These are phyloP conservation scores for Leucophora obtusa DNA, from an alignment of 2,888 invertebrate species.

Conservation along the genomic window DNA sequence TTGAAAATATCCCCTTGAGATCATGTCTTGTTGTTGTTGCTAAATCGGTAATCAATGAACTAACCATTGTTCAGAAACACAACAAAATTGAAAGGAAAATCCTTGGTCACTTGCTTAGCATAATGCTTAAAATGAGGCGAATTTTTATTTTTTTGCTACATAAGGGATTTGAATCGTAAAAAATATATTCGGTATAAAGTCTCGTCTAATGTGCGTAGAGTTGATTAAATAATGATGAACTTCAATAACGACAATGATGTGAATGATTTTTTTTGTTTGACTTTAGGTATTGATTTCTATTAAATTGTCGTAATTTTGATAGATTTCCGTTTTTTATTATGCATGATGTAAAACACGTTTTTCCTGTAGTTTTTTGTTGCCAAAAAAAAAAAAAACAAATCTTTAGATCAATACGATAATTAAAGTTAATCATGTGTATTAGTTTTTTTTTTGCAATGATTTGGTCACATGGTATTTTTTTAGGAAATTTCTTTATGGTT, in stretches of 20 bases:
- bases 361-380: conserved; percentile 23
- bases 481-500: conserved; percentile 17
- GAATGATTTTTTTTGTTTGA: conserved; percentile 48
- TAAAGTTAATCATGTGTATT: conserved; percentile 73
- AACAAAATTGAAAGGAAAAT: conserved; percentile 14
- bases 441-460: conserved; percentile 33
- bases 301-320: conserved; percentile 74
- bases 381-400: no score
- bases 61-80: conserved; percentile 36
- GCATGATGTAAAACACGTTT: conserved; percentile 54
- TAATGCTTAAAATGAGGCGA: conserved; percentile 58
- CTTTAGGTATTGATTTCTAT: conserved; percentile 66
- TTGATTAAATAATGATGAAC: conserved; percentile 66
- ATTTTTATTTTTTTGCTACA: conserved; percentile 34
- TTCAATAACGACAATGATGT: conserved; percentile 35
- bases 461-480: conserved; percentile 11
- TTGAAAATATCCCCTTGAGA: conserved; percentile 60
- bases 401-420: conserved; percentile 67
- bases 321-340: conserved; percentile 69
- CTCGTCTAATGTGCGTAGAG: conserved; percentile 46
- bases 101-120: conserved; percentile 62
- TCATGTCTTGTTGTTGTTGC: conserved; percentile 25
- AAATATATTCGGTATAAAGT: conserved; percentile 26
- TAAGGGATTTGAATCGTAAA: conserved; percentile 61
- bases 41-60: conserved; percentile 68